Evolutionary conservation across 2,888 invertebrate species (phyloP), one percentile per base, ranked within the genome.

Genomic region (Nomada fabriciana): DNA sequence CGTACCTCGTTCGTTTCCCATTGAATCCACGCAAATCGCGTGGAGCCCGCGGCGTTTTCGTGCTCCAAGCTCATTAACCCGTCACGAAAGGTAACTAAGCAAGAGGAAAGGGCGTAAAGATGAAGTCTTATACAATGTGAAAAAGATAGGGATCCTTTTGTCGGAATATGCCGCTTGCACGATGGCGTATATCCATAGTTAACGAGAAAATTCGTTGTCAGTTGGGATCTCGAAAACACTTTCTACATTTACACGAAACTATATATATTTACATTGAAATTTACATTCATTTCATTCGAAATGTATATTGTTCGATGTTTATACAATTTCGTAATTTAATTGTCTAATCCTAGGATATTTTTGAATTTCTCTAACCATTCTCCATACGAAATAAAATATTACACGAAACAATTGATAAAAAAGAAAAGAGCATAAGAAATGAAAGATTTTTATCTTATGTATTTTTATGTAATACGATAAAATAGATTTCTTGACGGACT

Each of bases 61-160:
- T 80, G 79, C 36, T 60, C 65, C 59, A 25, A 25, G 65, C 80
- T 80, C 79, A 42, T 80, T 80, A 80, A 80, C 79, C 59, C 64
- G 79, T 65, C 70, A 79, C 70, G 79, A 79, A 65, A 60, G 70
- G 70, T 59, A 80, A 60, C 71, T 23, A 29, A 20, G 71, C 64
- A 47, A 47, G n/a, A 25, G 70, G 59, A 70, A 79, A 79, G 70
- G 53, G 70, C 53, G 79, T 25, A 50, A 69, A 70, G 79, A 79
- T 79, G 79, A 60, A 59, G 10, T 18, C 47, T 13, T 15, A 25
- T 47, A 79, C 79, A 79, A 80, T 80, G 64, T 52, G 59, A 50
- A 42, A 25, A 65, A 53, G 70, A 65, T 70, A 52, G 64, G 52
- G 23, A n/a, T 36, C 64, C 80, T 52, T 79, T 79, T 64, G 76